Conservation (phyloP, 2,113 vertebrate genomes). For the Hippocampus guttulatus region DNA sequence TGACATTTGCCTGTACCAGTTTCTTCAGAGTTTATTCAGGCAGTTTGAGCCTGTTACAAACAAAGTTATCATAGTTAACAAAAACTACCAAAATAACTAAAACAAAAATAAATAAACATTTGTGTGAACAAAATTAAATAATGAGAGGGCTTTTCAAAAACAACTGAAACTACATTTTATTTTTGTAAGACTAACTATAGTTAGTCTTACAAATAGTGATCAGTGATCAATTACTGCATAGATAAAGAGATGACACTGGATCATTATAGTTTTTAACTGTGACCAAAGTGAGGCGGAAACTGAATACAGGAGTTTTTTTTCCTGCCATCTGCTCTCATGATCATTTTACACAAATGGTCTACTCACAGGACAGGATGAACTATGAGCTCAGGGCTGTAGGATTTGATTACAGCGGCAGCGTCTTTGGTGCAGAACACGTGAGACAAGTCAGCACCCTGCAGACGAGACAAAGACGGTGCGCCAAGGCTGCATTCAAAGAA, state of each 20-base stretch:
- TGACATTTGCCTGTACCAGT: no score
- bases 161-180: no score
- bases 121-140: no score
- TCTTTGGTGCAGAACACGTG: constrained; percentile 97
- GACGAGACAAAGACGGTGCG: constrained; percentile 13
- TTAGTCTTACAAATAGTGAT: no score
- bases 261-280: background rate
- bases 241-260: background rate
- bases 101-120: no score
- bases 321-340: background rate
- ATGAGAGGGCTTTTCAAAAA: no score
- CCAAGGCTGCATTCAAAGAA: background rate
- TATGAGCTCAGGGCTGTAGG: constrained; percentile 96
- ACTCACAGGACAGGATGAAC: constrained; percentile 98
- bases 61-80: no score
- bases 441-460: constrained; percentile 91
- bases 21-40: no score
- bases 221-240: background rate
- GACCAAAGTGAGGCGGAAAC: background rate
- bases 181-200: no score
- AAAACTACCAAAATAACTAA: no score
- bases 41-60: no score
- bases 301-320: background rate
- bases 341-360: constrained; percentile 1
- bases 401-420: constrained; percentile 91